Evolutionary conservation across 2,888 invertebrate species (phyloP), one percentile per base, ranked within the genome.

Genomic region (Lithophane semibrunnea): DNA sequence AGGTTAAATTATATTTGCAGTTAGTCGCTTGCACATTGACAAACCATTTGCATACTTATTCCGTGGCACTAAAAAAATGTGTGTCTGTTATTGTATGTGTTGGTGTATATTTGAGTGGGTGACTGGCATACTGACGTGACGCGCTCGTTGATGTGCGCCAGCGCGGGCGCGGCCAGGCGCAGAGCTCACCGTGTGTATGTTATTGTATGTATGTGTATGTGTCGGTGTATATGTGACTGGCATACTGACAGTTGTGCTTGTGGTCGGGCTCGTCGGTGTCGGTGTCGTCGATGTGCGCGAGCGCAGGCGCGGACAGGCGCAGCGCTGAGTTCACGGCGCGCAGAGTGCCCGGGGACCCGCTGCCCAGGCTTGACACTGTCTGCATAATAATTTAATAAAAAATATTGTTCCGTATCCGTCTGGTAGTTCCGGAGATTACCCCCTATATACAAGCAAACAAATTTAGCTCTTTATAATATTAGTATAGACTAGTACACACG

Each of bases 281-380:
- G 0, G 97, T 96, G 90, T 97, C 97, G 92, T 97, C 97, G 89
- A 97, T 97, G 83, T 97, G 97, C 86, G 97, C 97, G 10, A 97
- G 96, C 69, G 97, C 95, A 76, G 93, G 91, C 83, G 92, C 89
- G 47, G 92, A 87, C 82, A 91, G 91, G 0, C 92, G 91, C 82
- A 91, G 90, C 82, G 92, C 74, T 12, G 78, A 72, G 76, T 83
- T 18, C n/a, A 44, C 83, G 54, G 63, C 77, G n/a, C 77, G 76
- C 68, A 37, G 0, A 0, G 67, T 80, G 12, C n/a, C 73, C 63
- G 77, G 77, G 0, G 86, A 61, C 0, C 42, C 42, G 47, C 77
- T 70, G 12, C 73, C 76, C 21, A 42, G 42, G 56, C 82, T 77
- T 5, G 79, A 77, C 13, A 74, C 73, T 4, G 79, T 75, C 83